phyloP scores from a whole-genome alignment of 2,888 invertebrate genomes.

The Tenthredo notha region DNA sequence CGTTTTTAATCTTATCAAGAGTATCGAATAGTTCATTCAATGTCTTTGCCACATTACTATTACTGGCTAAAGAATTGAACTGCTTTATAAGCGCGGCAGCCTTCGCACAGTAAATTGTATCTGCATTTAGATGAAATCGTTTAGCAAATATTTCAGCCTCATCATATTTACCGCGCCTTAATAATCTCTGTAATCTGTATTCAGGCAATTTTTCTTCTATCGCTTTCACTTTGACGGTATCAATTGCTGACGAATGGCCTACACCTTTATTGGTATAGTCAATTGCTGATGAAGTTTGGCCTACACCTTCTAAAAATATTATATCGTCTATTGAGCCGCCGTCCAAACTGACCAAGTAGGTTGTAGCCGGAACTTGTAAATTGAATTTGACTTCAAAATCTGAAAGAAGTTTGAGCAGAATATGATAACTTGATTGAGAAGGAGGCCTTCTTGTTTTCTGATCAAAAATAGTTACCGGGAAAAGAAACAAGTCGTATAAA shows the following conservation, averaged over 20 bases:
- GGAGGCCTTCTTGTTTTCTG: background rate
- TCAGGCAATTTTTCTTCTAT: constrained; percentile 78
- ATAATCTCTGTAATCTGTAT: constrained; percentile 77
- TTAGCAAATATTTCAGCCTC: constrained; percentile 79
- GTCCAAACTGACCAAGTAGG: constrained; percentile 69
- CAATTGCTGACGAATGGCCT: constrained; percentile 60
- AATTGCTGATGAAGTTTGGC: constrained; percentile 58
- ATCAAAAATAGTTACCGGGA: constrained; percentile 64
- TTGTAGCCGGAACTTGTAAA: constrained; percentile 68
- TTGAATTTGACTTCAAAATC: constrained; percentile 71
- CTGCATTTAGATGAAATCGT: constrained; percentile 75
- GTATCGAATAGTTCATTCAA: constrained; percentile 74
- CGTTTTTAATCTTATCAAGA: constrained; percentile 77
- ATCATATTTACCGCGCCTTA: constrained; percentile 77
- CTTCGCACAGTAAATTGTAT: constrained; percentile 77
- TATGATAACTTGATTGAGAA: constrained; percentile 36
- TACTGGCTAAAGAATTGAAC: constrained; percentile 69
- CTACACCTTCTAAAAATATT: constrained; percentile 72
- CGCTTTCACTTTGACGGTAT: constrained; percentile 73
- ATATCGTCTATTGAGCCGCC: constrained; percentile 69
- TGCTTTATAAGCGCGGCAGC: constrained; percentile 74
- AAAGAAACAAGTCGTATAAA: constrained; percentile 67
- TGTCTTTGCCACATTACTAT: constrained; percentile 65
- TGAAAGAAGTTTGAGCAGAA: constrained; percentile 57
- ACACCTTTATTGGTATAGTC: constrained; percentile 67